Conservation (phyloP, 2,888 invertebrate genomes). For the Octonoba sinensis region DNA sequence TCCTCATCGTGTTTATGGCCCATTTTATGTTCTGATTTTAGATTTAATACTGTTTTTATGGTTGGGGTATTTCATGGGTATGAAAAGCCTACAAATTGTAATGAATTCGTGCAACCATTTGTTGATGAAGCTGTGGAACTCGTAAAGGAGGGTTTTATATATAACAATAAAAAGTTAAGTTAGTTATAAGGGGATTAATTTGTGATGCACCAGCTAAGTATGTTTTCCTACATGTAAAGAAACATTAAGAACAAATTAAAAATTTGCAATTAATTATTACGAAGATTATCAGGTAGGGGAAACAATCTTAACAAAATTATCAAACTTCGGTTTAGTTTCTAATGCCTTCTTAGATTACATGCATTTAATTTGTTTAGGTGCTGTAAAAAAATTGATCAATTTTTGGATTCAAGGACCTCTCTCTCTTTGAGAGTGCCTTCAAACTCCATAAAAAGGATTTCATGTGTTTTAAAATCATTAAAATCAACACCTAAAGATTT, state of each 20-base stretch:
- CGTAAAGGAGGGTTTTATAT: background rate
- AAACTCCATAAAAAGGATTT: too few relatives aligned
- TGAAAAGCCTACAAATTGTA: background rate
- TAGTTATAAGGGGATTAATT: background rate
- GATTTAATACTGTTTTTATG: background rate
- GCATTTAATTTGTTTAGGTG: background rate
- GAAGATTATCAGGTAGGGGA: background rate
- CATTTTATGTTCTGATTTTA: background rate
- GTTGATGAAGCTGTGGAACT: background rate
- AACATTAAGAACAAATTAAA: background rate
- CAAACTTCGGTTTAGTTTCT: background rate
- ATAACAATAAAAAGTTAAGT: background rate
- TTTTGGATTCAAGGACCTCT: background rate
- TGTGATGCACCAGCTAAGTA: conserved; percentile 8
- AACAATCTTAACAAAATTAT: background rate
- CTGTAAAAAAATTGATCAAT: background rate
- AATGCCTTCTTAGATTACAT: background rate
- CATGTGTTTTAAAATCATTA: too few relatives aligned
- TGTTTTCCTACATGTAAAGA: background rate
- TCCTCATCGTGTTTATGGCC: background rate
- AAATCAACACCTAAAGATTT: too few relatives aligned
- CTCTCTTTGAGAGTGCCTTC: background rate
- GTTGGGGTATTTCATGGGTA: background rate
- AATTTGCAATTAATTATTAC: background rate
- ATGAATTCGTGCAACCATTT: background rate